Conservation (phyloP, 2,797 vertebrate genomes). For the Rhabdomys pumilio region DNA sequence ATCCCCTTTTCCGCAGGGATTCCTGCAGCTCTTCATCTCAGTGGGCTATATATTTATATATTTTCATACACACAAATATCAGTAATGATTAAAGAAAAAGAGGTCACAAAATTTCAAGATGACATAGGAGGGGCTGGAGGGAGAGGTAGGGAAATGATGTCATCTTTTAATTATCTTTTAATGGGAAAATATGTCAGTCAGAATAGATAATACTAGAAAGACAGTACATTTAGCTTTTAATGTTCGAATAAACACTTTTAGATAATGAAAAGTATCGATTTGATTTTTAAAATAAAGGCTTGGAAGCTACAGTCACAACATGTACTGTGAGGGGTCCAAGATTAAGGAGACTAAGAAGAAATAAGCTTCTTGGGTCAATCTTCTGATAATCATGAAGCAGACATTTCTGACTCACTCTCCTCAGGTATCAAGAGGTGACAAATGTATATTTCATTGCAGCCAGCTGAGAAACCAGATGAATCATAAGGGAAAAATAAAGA, state of each 20-base stretch:
- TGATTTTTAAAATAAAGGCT: constrained; percentile 23
- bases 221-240: not conserved
- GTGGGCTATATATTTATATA: not conserved
- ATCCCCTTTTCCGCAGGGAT: not conserved
- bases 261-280: not conserved
- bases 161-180: not conserved
- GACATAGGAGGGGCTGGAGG: not conserved
- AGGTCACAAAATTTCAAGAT: not conserved
- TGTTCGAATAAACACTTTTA: constrained; percentile 11
- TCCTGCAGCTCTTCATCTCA: not conserved
- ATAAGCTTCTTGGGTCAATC: no score
- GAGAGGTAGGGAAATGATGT: not conserved
- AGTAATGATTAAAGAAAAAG: not conserved
- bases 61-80: not conserved
- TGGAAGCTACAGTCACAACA: not conserved
- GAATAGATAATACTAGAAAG: not conserved
- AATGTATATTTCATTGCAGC: not conserved
- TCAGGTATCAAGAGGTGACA: not conserved
- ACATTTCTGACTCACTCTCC: not conserved
- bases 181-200: not conserved
- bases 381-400: not conserved
- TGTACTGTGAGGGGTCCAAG: not conserved
- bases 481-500: not conserved
- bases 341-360: not conserved
- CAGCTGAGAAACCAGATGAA: no score